Conservation (phyloP, 1,140 invertebrate species). For the Brevipalpus yothersi region DNA sequence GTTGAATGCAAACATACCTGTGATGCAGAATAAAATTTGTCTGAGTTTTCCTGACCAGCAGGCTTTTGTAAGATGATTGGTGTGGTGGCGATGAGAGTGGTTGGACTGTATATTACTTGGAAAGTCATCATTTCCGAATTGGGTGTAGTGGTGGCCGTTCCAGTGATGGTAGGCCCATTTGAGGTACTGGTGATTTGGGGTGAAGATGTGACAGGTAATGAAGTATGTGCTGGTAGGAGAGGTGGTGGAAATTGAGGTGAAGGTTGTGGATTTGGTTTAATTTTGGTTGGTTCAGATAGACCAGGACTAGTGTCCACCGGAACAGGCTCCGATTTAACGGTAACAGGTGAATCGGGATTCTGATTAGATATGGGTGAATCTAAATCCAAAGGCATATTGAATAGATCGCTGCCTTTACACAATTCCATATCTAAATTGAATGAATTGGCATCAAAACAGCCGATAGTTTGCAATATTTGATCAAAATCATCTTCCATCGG, state of each 20-base stretch:
- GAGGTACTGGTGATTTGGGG: not conserved
- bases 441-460: not conserved
- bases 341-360: not conserved
- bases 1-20: not conserved
- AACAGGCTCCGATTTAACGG: not conserved
- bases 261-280: not conserved
- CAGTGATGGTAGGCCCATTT: not conserved
- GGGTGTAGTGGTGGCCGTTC: not conserved
- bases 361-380: not conserved
- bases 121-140: not conserved
- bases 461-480: not conserved
- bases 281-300: not conserved
- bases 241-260: not conserved
- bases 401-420: not conserved
- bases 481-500: not conserved
- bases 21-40: not conserved
- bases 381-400: not conserved
- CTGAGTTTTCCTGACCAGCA: not conserved
- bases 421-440: not conserved
- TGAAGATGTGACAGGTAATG: not conserved
- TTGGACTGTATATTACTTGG: not conserved
- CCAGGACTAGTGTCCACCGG: not conserved
- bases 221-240: not conserved
- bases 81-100: not conserved
- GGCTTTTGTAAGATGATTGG: slow-evolving; percentile 5